Conservation (phyloP, 1,140 invertebrate species). For the Leucophenga varia region DNA sequence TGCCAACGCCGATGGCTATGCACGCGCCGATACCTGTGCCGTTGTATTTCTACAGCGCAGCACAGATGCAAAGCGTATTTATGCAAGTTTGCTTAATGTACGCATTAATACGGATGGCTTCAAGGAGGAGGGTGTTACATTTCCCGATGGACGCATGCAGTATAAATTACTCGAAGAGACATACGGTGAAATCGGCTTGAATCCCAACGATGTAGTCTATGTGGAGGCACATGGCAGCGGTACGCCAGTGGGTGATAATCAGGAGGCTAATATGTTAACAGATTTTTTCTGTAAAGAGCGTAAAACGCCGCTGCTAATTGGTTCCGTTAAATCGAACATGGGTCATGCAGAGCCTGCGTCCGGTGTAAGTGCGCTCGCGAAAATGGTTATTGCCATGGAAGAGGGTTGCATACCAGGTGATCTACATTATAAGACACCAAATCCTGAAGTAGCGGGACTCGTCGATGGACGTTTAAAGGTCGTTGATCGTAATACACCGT, state of each 20-base stretch:
- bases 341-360: slow-evolving; percentile 95
- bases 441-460: slow-evolving; percentile 85
- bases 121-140: slow-evolving; percentile 90
- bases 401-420: slow-evolving; percentile 82
- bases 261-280: slow-evolving; percentile 91
- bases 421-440: slow-evolving; percentile 84
- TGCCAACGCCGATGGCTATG: slow-evolving; percentile 85
- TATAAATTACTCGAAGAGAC: slow-evolving; percentile 79
- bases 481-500: slow-evolving; percentile 75
- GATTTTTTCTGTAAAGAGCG: slow-evolving; percentile 88
- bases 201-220: slow-evolving; percentile 79
- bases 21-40: slow-evolving; percentile 84
- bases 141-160: slow-evolving; percentile 84
- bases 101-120: slow-evolving; percentile 88
- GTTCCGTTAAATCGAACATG: slow-evolving; percentile 98
- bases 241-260: slow-evolving; percentile 93
- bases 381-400: slow-evolving; percentile 90
- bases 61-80: slow-evolving; percentile 73
- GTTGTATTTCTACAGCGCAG: slow-evolving; percentile 80
- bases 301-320: slow-evolving; percentile 79
- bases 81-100: slow-evolving; percentile 82
- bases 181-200: slow-evolving; percentile 77
- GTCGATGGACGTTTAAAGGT: slow-evolving; percentile 84
- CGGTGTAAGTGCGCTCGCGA: slow-evolving; percentile 84
- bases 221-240: slow-evolving; percentile 98